These are phyloP conservation scores for Carcharodon carcharias DNA, from an alignment of 2,797 vertebrate species.

Conservation along the genomic window DNA sequence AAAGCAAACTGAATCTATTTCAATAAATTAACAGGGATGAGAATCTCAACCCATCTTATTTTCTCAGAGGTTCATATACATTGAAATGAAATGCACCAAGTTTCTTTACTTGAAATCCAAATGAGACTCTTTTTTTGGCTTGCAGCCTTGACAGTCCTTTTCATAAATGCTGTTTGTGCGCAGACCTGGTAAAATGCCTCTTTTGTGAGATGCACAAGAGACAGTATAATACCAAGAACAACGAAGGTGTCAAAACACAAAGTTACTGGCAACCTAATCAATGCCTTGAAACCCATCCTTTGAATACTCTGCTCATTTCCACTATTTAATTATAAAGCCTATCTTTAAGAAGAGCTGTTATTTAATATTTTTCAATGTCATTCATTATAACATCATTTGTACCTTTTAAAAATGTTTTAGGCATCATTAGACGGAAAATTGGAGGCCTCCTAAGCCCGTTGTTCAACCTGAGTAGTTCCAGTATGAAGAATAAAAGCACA, in stretches of 20 bases:
- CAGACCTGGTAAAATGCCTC: constrained; percentile 69
- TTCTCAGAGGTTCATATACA: constrained; percentile 67
- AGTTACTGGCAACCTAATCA: constrained; percentile 75
- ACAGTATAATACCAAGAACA: constrained; percentile 71
- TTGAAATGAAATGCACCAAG: constrained; percentile 74
- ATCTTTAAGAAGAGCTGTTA: constrained; percentile 66
- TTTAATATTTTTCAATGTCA: constrained; percentile 72
- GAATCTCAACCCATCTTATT: constrained; percentile 68
- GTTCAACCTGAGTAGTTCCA: constrained; percentile 43
- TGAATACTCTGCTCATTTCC: constrained; percentile 71
- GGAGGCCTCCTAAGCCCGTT: constrained; percentile 63
- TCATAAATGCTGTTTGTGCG: constrained; percentile 67
- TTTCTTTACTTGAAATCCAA: constrained; percentile 73
- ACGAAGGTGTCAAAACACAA: constrained; percentile 73
- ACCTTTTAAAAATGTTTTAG: constrained; percentile 67
- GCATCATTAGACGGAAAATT: constrained; percentile 68
- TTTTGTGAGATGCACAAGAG: constrained; percentile 69
- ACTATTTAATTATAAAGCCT: constrained; percentile 68
- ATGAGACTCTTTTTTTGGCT: constrained; percentile 71
- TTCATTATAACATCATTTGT: constrained; percentile 68
- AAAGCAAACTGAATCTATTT: constrained; percentile 66
- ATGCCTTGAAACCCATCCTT: constrained; percentile 69
- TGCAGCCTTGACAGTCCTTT: constrained; percentile 70
- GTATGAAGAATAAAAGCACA: constrained; percentile 1
- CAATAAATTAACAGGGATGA: constrained; percentile 73